Evolutionary conservation across 2,888 invertebrate genomes (phyloP).

Genomic region (Emmelina monodactyla): DNA sequence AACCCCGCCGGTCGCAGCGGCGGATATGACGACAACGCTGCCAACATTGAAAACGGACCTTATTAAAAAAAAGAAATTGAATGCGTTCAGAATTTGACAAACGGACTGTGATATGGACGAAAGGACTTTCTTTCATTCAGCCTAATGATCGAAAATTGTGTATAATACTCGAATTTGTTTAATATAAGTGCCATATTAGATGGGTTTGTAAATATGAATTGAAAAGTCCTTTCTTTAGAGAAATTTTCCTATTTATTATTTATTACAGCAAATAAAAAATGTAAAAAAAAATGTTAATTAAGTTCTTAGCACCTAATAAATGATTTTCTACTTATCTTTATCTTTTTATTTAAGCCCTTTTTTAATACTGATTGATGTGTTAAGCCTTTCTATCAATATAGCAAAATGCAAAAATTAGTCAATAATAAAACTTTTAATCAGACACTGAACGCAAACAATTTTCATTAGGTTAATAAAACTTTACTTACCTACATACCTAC

Average conservation of each 20-base stretch:
- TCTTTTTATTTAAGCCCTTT: slow-evolving; percentile 1
- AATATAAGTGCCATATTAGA: not conserved
- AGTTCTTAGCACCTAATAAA: slow-evolving; percentile 6
- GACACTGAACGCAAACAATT: no score
- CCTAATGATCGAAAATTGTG: not conserved
- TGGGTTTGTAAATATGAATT: slow-evolving; percentile 5
- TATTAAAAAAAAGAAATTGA: slow-evolving; percentile 23
- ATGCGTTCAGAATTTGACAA: not conserved
- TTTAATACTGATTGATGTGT: no score
- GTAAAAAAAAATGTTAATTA: slow-evolving; percentile 23
- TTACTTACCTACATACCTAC: no score
- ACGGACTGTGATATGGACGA: not conserved
- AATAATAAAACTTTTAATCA: no score
- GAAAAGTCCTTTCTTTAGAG: slow-evolving; percentile 18
- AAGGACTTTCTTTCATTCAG: not conserved
- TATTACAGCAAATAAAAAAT: slow-evolving; percentile 29
- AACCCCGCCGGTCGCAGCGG: slow-evolving; percentile 22
- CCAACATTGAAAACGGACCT: slow-evolving; percentile 26
- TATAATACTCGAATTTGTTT: not conserved
- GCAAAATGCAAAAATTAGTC: no score
- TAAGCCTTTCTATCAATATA: no score
- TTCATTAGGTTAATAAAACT: no score
- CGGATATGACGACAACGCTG: slow-evolving; percentile 20
- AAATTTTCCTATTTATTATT: slow-evolving; percentile 31
- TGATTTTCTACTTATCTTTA: slow-evolving; percentile 3